phyloP scores from a whole-genome alignment of 2,113 vertebrate genomes.

The Carollia perspicillata region DNA sequence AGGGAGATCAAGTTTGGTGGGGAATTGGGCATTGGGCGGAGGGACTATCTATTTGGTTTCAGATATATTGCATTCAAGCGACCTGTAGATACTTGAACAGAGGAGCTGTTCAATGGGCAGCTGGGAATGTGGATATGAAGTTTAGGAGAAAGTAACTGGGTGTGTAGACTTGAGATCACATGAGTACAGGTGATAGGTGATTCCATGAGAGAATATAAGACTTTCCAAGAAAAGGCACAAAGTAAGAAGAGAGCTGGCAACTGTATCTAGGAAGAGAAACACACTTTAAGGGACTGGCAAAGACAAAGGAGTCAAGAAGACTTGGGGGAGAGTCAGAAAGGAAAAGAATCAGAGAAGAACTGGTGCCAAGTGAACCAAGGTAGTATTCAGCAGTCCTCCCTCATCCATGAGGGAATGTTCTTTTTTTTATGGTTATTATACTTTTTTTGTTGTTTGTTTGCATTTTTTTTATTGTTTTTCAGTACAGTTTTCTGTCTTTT shows the following conservation, averaged over 20 bases:
- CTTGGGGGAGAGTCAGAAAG: background rate
- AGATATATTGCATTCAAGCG: background rate
- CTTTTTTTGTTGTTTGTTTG: too few species aligned
- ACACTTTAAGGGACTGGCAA: background rate
- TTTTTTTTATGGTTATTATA: too few species aligned
- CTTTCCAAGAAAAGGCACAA: background rate
- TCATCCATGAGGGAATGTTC: background rate
- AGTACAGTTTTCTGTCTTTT: too few species aligned
- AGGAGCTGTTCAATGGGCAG: background rate
- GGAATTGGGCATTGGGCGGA: background rate
- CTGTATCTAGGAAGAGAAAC: background rate
- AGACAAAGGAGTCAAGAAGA: background rate
- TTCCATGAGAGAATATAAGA: background rate
- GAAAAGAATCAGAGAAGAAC: background rate
- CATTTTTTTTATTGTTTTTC: too few species aligned
- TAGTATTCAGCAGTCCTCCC: background rate
- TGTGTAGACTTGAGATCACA: background rate
- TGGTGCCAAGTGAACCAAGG: background rate
- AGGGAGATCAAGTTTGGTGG: background rate
- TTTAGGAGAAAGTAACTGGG: background rate
- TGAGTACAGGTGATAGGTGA: background rate
- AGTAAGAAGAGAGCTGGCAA: background rate
- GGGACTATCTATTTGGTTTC: background rate
- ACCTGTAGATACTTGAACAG: background rate
- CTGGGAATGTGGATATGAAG: background rate